Evolutionary conservation across 2,113 vertebrate genomes (phyloP).

Genomic region (Pluvianellus socialis): DNA sequence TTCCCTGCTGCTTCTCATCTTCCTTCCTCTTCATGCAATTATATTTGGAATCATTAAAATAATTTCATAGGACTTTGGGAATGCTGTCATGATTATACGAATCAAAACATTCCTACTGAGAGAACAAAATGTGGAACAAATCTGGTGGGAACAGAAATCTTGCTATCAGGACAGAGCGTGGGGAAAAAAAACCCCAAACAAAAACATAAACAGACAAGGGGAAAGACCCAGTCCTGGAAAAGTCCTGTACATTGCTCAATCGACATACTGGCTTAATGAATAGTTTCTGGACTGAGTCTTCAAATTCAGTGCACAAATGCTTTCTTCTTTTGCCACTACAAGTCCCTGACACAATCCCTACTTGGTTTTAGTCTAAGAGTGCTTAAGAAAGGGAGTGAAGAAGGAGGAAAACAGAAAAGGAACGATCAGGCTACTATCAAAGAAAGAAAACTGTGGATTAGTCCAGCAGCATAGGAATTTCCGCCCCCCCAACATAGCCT

Average conservation of each 20-base stretch:
- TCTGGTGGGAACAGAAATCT: background rate
- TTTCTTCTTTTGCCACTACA: background rate
- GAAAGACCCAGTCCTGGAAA: background rate
- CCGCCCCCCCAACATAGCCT: background rate
- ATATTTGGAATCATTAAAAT: background rate
- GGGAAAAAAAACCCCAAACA: background rate
- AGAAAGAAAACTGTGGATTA: background rate
- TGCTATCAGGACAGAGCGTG: background rate
- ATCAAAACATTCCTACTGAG: background rate
- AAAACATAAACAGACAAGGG: background rate
- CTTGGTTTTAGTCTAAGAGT: background rate
- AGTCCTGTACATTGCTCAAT: background rate
- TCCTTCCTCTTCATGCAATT: background rate
- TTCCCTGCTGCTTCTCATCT: background rate
- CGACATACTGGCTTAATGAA: background rate
- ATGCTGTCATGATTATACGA: background rate
- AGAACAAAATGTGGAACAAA: background rate
- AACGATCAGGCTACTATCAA: background rate
- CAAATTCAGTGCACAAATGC: background rate
- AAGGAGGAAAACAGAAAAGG: background rate
- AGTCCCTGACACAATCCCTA: background rate
- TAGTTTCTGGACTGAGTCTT: background rate
- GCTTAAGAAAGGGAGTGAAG: background rate
- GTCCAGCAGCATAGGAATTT: background rate
- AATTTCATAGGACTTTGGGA: background rate